Evolutionary conservation across 2,888 invertebrate genomes (phyloP), one percentile per base, ranked within the genome.

Genomic region (Linyphia triangularis): DNA sequence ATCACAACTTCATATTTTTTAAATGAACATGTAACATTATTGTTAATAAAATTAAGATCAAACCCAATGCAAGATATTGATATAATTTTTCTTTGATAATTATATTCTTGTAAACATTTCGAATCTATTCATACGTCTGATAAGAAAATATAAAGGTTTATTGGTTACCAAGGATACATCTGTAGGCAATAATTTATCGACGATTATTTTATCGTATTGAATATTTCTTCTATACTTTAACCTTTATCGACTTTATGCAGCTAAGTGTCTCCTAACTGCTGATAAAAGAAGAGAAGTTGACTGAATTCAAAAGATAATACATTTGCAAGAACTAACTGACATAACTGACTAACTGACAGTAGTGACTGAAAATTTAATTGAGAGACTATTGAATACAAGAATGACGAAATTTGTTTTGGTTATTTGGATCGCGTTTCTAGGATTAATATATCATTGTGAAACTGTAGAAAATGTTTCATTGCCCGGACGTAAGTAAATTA

Each of bases 401-500:
- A 63, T 63, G 63, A 63, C 9, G 16, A 51, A 16, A 51, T n/a
- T 51, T 40, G 0, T 10, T 51, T 73, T 43, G 63, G 26, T 30
- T 16, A 4, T 61, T 37, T 77, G 61, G 33, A 37, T 77, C 24
- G 22, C n/a, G 33, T 63, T 22, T 37, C 19, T 37, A 22, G 59
- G 57, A 22, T 37, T 59, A n/a, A 59, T 24, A 5, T 75, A 37
- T 33, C 24, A 22, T 37, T 61, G 61, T 24, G 37, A 22, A 13
- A 4, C 30, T 61, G 59, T 24, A 24, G 59, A 37, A 22, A 37
- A 30, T 40, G 61, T 24, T 16, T 16, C 22, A 33, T 61, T 77
- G 22, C 75, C 75, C 5, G 75, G 61, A 24, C 19, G 75, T 77
- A 61, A 77, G 75, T 77, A 61, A n/a, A n/a, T 19, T 33, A 2